Percentiles rank a stretch among this genome's conserved stretches.
phyloP scores from a whole-genome alignment of 2,113 vertebrate genomes.

The Atlantisia rogersi region DNA sequence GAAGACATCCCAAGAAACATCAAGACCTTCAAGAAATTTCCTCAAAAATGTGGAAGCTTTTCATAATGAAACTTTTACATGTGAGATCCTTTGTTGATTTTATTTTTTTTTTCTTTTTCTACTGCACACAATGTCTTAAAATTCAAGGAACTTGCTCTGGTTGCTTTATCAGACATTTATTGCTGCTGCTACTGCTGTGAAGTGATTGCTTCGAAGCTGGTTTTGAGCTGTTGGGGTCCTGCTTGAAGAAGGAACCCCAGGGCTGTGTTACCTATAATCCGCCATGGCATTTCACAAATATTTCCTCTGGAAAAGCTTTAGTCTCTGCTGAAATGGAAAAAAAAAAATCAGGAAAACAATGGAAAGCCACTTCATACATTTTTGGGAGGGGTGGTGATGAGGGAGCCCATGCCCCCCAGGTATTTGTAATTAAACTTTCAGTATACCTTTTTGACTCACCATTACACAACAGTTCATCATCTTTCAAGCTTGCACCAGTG shows the following conservation, averaged over 20 bases:
- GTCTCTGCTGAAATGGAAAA: neutral
- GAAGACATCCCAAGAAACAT: conserved; percentile 31
- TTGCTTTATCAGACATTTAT: neutral
- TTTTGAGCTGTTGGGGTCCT: neutral
- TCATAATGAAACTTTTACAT: neutral
- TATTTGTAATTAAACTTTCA: neutral
- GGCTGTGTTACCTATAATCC: neutral
- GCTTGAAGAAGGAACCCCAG: neutral
- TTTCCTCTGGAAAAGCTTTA: neutral
- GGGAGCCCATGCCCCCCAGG: neutral
- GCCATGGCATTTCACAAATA: neutral
- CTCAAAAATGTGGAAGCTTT: neutral
- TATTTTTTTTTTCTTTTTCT: neutral
- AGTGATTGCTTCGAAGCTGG: neutral
- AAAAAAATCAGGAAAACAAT: neutral
- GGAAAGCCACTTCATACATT: neutral
- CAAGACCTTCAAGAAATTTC: neutral
- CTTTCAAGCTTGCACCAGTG: neutral
- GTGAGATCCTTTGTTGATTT: neutral
- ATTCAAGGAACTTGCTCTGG: neutral
- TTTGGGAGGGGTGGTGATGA: neutral
- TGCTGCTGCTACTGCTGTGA: neutral
- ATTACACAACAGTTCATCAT: neutral
- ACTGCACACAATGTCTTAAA: neutral
- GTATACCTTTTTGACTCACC: neutral